Evolutionary conservation across 2,888 invertebrate genomes (phyloP), one percentile per base, ranked within the genome.

Genomic region (Stenoptilia bipunctidactyla): DNA sequence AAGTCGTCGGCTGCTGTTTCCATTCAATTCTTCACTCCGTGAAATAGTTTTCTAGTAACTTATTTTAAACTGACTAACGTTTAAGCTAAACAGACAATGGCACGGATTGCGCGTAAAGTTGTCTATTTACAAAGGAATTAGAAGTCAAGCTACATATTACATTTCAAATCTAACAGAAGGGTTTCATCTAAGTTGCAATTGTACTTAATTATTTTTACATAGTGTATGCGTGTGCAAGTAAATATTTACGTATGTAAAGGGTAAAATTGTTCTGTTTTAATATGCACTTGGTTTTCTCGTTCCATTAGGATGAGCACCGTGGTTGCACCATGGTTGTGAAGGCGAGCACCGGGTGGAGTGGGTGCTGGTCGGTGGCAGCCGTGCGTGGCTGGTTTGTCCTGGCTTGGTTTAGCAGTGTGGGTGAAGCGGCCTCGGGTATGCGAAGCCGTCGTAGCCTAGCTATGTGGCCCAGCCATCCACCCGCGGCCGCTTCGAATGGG

Each of bases 401-500:
- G 20, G 58, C 53, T 49, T 53, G 59, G 52, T 52, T 59, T 71
- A 83, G 76, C 80, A 82, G 80, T 83, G 83, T 72, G 80, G 83
- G 61, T 82, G 79, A 49, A 83, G 59, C 58, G 82, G 80, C 80
- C 76, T 79, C 63, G 80, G 76, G 60, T 75, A 77, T 47, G 82
- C 83, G 72, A 75, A 83, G 82, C 74, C 82, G 74, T 80, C 79
- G 47, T 67, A 62, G 75, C 72, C 70, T 71, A 79, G 88, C 92
- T 93, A 94, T 90, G 94, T 92, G 74, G 92, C 90, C 96, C 97
- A 97, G 46, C 92, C 92, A 68, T 96, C 96, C 67, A 96, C 90
- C 75, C 96, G 90, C 61, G 93, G 90, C 68, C 96, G 89, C 84
- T 97, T 97, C 75, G 92, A 67, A 61, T 88, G 88, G 42, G 82